phyloP scores from a whole-genome alignment of 2,888 invertebrate species.

The Arctia plantaginis region DNA sequence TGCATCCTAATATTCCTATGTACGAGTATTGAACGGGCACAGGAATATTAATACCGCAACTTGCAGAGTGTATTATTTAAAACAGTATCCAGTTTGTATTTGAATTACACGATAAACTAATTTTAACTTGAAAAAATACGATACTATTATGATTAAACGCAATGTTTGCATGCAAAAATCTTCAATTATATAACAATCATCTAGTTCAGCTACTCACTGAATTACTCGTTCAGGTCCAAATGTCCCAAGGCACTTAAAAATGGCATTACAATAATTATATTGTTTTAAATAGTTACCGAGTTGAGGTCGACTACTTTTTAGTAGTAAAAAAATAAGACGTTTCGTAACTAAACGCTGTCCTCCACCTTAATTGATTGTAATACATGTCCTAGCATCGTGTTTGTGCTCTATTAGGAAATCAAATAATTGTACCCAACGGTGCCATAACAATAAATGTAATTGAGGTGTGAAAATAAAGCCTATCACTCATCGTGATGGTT shows the following conservation, averaged over 20 bases:
- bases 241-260: constrained; percentile 57
- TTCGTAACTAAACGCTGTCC: constrained; percentile 61
- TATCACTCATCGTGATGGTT: constrained; percentile 47
- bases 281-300: constrained; percentile 51
- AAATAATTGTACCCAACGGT: constrained; percentile 49
- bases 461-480: constrained; percentile 55
- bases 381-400: constrained; percentile 43
- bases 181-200: constrained; percentile 4
- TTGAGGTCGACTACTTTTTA: constrained; percentile 64
- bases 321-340: constrained; percentile 55
- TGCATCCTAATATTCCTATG: too few species aligned
- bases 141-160: not conserved
- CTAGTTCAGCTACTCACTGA: not conserved
- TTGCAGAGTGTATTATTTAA: too few species aligned
- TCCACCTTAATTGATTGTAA: constrained; percentile 69
- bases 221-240: constrained; percentile 8
- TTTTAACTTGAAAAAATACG: not conserved
- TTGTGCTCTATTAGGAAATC: constrained; percentile 21
- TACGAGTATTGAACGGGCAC: too few species aligned
- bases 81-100: not conserved
- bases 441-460: constrained; percentile 50
- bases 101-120: not conserved
- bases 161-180: not conserved
- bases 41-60: too few species aligned
- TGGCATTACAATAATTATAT: constrained; percentile 62